Conservation (phyloP, 30 jellyfish, hydroid and myxozoan genomes). For the Turritopsis dohrnii region DNA sequence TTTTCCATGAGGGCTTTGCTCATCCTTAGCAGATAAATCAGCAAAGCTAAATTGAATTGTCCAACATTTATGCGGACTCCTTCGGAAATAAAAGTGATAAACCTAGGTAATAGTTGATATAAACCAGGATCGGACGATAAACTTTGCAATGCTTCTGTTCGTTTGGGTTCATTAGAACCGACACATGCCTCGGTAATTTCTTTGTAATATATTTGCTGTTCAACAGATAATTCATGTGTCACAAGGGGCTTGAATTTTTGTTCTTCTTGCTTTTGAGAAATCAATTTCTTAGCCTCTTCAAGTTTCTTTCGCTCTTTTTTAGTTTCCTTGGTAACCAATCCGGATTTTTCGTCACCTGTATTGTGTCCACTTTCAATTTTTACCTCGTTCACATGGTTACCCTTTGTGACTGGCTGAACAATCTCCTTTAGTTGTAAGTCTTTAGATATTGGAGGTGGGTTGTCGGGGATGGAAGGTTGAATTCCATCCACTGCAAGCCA, state of each 20-base stretch:
- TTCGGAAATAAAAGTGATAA: slow-evolving; percentile 84
- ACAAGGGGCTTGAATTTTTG: slow-evolving; percentile 64
- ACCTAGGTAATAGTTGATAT: slow-evolving; percentile 86
- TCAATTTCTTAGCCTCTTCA: slow-evolving; percentile 11
- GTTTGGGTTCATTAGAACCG: slow-evolving; percentile 79
- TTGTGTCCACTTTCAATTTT: slow-evolving; percentile 34
- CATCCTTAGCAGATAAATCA: slow-evolving; percentile 88
- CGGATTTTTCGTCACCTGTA: neutral
- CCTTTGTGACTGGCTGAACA: slow-evolving; percentile 46
- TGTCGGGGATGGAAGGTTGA: slow-evolving; percentile 96
- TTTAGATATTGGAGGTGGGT: slow-evolving; percentile 95
- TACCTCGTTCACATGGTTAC: slow-evolving; percentile 34
- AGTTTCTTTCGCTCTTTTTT: slow-evolving; percentile 35
- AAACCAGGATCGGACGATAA: slow-evolving; percentile 92
- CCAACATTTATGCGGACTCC: slow-evolving; percentile 96
- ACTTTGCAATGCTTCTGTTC: slow-evolving; percentile 96
- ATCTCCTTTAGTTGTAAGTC: slow-evolving; percentile 66
- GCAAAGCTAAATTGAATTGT: slow-evolving; percentile 81
- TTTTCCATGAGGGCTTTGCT: slow-evolving; percentile 88
- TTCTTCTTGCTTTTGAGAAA: slow-evolving; percentile 21
- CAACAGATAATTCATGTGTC: slow-evolving; percentile 96
- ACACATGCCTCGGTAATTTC: slow-evolving; percentile 99
- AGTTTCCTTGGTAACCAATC: neutral
- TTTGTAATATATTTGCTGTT: slow-evolving; percentile 86
- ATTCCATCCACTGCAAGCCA: slow-evolving; percentile 97